Evolutionary conservation across 2,113 vertebrate species (phyloP).

Genomic region (Baryphthengus martii): DNA sequence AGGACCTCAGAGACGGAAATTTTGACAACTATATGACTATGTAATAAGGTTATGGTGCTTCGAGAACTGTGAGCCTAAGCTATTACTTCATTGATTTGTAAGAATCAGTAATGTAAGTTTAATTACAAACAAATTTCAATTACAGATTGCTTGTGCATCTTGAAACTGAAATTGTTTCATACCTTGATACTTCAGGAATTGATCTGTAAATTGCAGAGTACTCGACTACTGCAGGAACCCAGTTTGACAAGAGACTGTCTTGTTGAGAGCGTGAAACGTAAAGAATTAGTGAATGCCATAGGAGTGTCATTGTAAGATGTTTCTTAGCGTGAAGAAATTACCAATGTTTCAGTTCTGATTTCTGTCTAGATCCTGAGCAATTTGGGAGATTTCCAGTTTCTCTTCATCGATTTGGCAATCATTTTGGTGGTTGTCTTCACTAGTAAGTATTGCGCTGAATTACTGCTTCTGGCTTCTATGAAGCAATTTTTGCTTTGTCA

Average conservation of each 20-base stretch:
- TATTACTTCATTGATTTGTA: neutral
- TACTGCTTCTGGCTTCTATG: neutral
- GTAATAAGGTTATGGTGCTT: neutral
- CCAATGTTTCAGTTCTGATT: neutral
- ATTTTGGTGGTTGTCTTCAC: conserved; percentile 96
- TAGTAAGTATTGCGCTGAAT: conserved; percentile 81
- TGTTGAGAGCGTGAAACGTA: neutral
- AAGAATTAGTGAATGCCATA: rapidly evolving
- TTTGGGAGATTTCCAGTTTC: conserved; percentile 96
- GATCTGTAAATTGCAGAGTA: neutral
- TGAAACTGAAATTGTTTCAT: neutral
- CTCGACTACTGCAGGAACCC: neutral
- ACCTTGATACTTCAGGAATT: neutral
- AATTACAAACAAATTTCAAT: neutral
- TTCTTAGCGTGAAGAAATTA: neutral
- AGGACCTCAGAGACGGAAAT: neutral
- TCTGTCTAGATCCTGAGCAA: conserved; percentile 89
- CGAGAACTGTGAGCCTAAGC: neutral
- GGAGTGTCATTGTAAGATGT: neutral
- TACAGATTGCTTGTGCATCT: neutral
- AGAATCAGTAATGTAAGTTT: neutral
- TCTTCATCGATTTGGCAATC: conserved; percentile 97
- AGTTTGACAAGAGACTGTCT: neutral
- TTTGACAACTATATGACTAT: neutral
- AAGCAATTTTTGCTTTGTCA: neutral